These are phyloP conservation scores for Knipowitschia caucasica DNA, from an alignment of 2,797 vertebrate genomes.

Conservation along the genomic window DNA sequence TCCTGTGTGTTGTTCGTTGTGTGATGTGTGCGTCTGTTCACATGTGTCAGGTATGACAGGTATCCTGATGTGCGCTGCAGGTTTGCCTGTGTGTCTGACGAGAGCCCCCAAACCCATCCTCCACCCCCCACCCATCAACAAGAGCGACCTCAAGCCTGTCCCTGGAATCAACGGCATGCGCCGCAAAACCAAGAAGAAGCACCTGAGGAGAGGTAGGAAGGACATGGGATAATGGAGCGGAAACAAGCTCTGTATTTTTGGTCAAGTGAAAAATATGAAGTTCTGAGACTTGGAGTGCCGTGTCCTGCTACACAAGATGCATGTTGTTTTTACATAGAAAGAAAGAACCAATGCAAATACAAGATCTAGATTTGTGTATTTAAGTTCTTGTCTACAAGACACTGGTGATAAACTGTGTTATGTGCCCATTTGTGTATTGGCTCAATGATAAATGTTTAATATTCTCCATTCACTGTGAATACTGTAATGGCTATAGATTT, in stretches of 20 bases:
- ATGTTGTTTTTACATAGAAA: constrained; percentile 11
- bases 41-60: constrained; percentile 89
- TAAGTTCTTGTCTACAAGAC: no score
- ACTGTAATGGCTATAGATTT: constrained; percentile 7
- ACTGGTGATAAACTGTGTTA: no score
- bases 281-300: constrained; percentile 17
- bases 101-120: constrained; percentile 93
- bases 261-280: constrained; percentile 10
- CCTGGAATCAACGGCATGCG: constrained; percentile 88
- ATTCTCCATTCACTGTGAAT: constrained; percentile 4
- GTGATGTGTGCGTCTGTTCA: constrained; percentile 31
- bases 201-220: constrained; percentile 86
- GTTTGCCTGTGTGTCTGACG: constrained; percentile 92
- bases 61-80: constrained; percentile 93
- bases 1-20: constrained; percentile 16
- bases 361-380: no score
- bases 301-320: constrained; percentile 25
- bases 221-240: background rate
- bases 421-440: no score
- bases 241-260: constrained; percentile 5
- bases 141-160: constrained; percentile 93
- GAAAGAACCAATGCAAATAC: no score
- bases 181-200: constrained; percentile 96
- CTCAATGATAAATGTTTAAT: constrained; percentile 12
- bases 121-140: constrained; percentile 91